Conservation (phyloP, 2,797 vertebrate species). For the Anniella stebbinsi region DNA sequence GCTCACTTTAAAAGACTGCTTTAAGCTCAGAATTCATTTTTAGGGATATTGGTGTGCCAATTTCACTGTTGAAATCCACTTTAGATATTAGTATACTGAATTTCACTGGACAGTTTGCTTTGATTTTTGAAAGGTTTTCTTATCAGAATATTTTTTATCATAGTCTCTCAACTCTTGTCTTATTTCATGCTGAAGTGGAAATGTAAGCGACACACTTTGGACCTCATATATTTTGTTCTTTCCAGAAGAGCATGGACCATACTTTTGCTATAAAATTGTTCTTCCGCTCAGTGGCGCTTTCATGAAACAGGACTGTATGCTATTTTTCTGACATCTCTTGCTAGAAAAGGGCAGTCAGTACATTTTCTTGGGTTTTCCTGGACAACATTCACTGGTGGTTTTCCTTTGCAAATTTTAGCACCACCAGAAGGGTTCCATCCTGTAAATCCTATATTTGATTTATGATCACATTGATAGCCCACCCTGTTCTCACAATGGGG, state of each 20-base stretch:
- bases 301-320: neutral
- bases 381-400: neutral
- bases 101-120: constrained; percentile 28
- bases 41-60: constrained; percentile 4
- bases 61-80: constrained; percentile 13
- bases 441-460: neutral
- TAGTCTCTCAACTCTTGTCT: neutral
- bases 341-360: neutral
- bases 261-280: neutral
- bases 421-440: neutral
- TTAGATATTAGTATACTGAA: neutral
- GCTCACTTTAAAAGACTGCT: neutral
- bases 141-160: constrained; percentile 32
- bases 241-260: neutral
- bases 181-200: neutral
- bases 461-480: neutral
- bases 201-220: neutral
- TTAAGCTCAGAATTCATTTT: neutral
- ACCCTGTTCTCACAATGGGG: neutral
- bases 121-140: constrained; percentile 24
- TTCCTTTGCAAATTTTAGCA: neutral
- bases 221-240: neutral
- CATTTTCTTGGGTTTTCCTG: neutral
- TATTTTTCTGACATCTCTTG: constrained; percentile 17
- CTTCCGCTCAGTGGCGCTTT: neutral